Evolutionary conservation across 2,797 vertebrate genomes (phyloP).

Genomic region (Nyctalus aviator): DNA sequence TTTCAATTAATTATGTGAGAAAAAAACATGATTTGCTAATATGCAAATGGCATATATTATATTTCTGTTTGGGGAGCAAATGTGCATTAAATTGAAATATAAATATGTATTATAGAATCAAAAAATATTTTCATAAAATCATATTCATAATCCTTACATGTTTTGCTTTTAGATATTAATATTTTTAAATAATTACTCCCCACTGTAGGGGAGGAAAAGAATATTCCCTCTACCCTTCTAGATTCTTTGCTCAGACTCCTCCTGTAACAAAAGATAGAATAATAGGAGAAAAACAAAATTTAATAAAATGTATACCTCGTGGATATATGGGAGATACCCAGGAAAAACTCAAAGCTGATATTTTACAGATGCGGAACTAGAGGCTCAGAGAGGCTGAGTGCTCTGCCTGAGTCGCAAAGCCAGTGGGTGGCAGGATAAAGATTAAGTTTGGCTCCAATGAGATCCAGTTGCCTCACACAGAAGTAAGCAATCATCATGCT

Average conservation of each 20-base stretch:
- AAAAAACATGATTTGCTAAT: slow-evolving; percentile 20
- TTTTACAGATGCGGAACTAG: neutral
- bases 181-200: neutral
- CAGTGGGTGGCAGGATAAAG: neutral
- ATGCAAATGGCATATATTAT: slow-evolving; percentile 4
- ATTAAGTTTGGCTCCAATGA: neutral
- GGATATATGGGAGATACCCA: neutral
- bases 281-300: slow-evolving; percentile 26
- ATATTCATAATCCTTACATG: neutral
- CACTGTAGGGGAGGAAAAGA: neutral
- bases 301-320: neutral
- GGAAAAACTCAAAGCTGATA: neutral
- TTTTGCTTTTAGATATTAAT: slow-evolving; percentile 36
- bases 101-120: slow-evolving; percentile 21
- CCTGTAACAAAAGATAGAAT: neutral
- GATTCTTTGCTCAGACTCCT: neutral
- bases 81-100: slow-evolving; percentile 11
- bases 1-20: slow-evolving; percentile 31
- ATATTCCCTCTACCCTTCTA: neutral
- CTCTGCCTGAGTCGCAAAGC: neutral
- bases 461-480: neutral
- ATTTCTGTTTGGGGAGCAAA: slow-evolving; percentile 29
- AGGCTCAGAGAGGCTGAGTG: slow-evolving; percentile 23
- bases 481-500: neutral
- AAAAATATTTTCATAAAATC: slow-evolving; percentile 8